Conservation (phyloP, 2,888 invertebrate species). For the Idaea aversata region DNA sequence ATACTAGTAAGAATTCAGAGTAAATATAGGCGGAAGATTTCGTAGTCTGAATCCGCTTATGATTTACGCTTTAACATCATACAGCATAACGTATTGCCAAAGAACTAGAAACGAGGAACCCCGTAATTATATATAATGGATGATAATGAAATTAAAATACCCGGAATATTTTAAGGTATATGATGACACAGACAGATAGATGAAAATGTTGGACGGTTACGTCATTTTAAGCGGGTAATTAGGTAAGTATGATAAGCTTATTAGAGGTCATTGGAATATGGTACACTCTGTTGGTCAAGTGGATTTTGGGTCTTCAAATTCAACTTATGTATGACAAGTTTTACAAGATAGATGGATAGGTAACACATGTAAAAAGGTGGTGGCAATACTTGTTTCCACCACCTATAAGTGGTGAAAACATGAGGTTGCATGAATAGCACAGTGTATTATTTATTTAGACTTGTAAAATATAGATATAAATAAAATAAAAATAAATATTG, state of each 20-base stretch:
- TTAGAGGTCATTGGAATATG: slow-evolving; percentile 5
- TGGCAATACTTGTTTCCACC: too few relatives aligned
- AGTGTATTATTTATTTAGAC: too few relatives aligned
- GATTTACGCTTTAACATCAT: neutral
- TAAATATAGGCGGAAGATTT: too few relatives aligned
- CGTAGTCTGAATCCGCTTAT: neutral
- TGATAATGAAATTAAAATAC: slow-evolving; percentile 1
- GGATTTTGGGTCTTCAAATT: neutral
- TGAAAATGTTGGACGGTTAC: slow-evolving; percentile 16
- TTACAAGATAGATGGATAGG: too few relatives aligned
- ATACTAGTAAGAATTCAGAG: too few relatives aligned
- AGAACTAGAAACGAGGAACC: neutral
- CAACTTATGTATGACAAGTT: neutral
- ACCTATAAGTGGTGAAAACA: too few relatives aligned
- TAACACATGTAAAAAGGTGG: too few relatives aligned
- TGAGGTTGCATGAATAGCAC: too few relatives aligned
- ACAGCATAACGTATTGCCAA: neutral
- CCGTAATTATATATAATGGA: neutral
- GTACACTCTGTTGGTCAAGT: neutral
- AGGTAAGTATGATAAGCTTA: slow-evolving; percentile 27
- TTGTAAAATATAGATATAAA: too few relatives aligned
- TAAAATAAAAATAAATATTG: too few relatives aligned
- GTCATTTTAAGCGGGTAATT: slow-evolving; percentile 27
- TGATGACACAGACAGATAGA: slow-evolving; percentile 16
- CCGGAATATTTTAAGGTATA: neutral